phyloP scores from a whole-genome alignment of 2,888 invertebrate species.

The Leptinotarsa rubiginosa region DNA sequence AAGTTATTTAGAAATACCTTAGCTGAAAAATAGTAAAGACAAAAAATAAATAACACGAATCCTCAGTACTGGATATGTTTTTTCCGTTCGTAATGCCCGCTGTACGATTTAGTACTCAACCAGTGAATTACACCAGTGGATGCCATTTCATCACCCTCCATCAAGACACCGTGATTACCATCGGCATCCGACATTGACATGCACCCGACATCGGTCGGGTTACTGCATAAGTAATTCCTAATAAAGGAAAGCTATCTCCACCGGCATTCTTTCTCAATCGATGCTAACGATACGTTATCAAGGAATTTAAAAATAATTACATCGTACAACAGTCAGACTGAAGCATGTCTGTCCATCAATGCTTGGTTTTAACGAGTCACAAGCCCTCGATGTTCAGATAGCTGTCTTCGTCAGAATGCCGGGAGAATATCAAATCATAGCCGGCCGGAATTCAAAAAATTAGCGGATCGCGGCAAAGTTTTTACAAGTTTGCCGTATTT shows the following conservation, averaged over 20 bases:
- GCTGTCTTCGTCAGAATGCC: conserved; percentile 48
- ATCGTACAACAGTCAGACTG: conserved; percentile 57
- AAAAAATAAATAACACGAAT: no score
- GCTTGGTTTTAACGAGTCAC: conserved; percentile 56
- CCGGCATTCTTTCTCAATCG: conserved; percentile 56
- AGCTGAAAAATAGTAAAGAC: no score
- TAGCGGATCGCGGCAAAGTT: conserved; percentile 30
- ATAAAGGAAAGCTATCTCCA: conserved; percentile 54
- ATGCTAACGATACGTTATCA: conserved; percentile 64
- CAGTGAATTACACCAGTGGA: not conserved
- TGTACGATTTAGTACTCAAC: no score
- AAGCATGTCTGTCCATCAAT: conserved; percentile 63
- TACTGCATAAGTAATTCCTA: conserved; percentile 56
- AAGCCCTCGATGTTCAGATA: conserved; percentile 49
- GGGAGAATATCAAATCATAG: conserved; percentile 57
- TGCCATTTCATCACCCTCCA: conserved; percentile 13
- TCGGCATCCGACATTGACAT: conserved; percentile 50
- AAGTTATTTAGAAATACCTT: no score
- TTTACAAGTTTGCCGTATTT: conserved; percentile 32
- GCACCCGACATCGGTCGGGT: conserved; percentile 47
- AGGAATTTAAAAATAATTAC: conserved; percentile 66
- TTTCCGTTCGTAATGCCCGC: no score
- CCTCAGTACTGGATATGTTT: no score
- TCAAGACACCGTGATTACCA: conserved; percentile 43
- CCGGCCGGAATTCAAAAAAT: conserved; percentile 50